Conservation (phyloP, 2,113 vertebrate genomes). For the Pipa parva region DNA sequence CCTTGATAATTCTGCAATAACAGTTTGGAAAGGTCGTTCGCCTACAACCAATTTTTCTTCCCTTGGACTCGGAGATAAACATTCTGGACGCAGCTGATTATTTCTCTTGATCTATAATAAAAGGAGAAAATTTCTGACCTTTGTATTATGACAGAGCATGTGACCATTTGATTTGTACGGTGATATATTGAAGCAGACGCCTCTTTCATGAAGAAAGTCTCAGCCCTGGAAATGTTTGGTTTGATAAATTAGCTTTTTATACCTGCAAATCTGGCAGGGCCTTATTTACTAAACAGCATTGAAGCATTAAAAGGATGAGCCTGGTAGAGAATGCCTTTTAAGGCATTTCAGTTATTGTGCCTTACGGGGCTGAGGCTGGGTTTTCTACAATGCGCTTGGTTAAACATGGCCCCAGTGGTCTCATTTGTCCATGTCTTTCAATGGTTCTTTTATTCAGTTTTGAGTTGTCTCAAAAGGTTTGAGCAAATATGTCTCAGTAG, state of each 20-base stretch:
- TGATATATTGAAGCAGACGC: constrained; percentile 22
- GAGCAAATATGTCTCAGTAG: constrained; percentile 21
- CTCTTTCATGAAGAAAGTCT: constrained; percentile 26
- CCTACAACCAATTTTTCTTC: constrained; percentile 26
- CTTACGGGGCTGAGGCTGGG: background rate
- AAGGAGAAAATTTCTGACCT: constrained; percentile 32
- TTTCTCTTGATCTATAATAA: constrained; percentile 34
- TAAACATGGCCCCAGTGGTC: constrained; percentile 3
- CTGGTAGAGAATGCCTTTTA: background rate
- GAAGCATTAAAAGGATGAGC: background rate
- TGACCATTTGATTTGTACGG: constrained; percentile 32
- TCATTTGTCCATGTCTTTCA: constrained; percentile 25
- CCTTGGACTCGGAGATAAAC: constrained; percentile 12
- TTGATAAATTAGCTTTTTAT: constrained; percentile 27
- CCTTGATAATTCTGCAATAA: constrained; percentile 24
- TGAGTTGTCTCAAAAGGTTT: constrained; percentile 29
- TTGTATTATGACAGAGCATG: constrained; percentile 25
- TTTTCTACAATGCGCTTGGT: background rate
- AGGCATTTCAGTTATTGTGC: background rate
- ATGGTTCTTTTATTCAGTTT: constrained; percentile 31
- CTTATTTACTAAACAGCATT: constrained; percentile 31
- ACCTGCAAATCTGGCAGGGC: constrained; percentile 10
- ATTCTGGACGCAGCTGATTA: constrained; percentile 17
- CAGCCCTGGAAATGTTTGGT: constrained; percentile 1
- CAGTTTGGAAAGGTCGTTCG: constrained; percentile 27